Percentiles rank a stretch among this genome's conserved stretches.
These are phyloP conservation scores for Cladopsammia gracilis DNA, from an alignment of 64 coral and sea anemone species.

Conservation along the genomic window DNA sequence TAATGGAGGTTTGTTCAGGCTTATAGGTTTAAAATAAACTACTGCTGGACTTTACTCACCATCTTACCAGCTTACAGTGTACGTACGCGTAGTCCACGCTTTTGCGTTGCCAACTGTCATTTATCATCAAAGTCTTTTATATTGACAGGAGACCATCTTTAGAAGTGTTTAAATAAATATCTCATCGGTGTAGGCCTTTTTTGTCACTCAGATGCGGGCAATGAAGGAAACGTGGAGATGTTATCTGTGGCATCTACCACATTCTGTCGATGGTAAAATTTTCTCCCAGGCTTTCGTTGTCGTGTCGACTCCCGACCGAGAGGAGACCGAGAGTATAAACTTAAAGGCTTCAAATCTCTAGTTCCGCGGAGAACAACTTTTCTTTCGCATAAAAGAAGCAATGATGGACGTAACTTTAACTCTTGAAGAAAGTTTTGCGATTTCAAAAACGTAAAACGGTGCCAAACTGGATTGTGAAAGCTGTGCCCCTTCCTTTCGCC, in stretches of 20 bases:
- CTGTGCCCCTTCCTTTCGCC: conserved; percentile 25
- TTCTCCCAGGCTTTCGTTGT: neutral
- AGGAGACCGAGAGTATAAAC: neutral
- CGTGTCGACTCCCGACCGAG: neutral
- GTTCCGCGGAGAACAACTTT: neutral
- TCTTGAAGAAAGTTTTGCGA: neutral
- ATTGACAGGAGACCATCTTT: neutral
- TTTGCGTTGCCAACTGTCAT: neutral
- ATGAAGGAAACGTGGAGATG: neutral
- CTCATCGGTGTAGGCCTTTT: neutral
- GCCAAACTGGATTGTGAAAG: neutral
- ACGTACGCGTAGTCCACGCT: neutral
- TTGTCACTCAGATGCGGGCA: neutral
- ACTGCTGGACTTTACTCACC: neutral
- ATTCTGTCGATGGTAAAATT: neutral
- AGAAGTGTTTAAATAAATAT: neutral
- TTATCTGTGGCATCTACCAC: neutral
- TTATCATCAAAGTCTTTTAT: conserved; percentile 1
- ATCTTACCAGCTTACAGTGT: neutral
- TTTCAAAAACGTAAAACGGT: neutral
- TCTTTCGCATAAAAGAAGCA: neutral
- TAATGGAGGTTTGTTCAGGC: too few species aligned
- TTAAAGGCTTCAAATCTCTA: neutral
- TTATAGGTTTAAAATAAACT: too few species aligned
- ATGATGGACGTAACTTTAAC: neutral